Evolutionary conservation across 2,797 vertebrate genomes (phyloP).

Genomic region (Nannoperca australis): DNA sequence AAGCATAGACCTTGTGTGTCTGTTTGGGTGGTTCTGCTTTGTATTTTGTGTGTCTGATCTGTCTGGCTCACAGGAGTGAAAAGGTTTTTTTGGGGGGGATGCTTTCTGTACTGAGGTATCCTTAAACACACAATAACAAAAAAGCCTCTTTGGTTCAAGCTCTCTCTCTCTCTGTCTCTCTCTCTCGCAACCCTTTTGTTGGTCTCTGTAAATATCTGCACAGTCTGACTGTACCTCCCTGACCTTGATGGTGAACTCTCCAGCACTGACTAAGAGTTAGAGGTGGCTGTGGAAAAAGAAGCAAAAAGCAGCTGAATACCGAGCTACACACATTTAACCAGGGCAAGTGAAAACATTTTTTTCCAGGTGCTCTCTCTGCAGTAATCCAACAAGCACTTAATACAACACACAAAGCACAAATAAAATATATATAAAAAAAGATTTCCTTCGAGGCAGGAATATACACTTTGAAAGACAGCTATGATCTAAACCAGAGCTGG

Average conservation of each 20-base stretch:
- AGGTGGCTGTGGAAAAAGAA: conserved; percentile 53
- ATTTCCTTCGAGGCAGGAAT: conserved; percentile 38
- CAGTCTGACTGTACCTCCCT: conserved; percentile 54
- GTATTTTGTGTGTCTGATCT: conserved; percentile 64
- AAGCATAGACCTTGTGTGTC: conserved; percentile 54
- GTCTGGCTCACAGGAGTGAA: conserved; percentile 53
- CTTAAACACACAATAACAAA: conserved; percentile 49
- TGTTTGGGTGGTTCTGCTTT: conserved; percentile 54
- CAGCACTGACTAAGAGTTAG: conserved; percentile 46
- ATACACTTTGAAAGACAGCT: conserved; percentile 28
- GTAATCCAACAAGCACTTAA: conserved; percentile 33
- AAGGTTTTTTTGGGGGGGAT: conserved; percentile 10
- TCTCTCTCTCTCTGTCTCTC: conserved; percentile 2
- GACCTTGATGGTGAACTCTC: conserved; percentile 63
- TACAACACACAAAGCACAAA: conserved; percentile 28
- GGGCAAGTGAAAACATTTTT: conserved; percentile 34
- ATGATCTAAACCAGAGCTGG: conserved; percentile 28
- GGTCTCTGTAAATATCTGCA: conserved; percentile 60
- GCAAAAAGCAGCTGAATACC: conserved; percentile 37
- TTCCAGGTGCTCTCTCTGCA: conserved; percentile 16
- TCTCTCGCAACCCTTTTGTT: conserved; percentile 48
- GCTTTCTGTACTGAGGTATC: conserved; percentile 34
- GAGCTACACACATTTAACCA: conserved; percentile 55
- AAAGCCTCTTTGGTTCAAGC: conserved; percentile 39
- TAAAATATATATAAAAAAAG: conserved; percentile 5